Conservation (phyloP, 2,113 vertebrate species). For the human region GRCh38 chr4:24314001-24314500, state of each 20-base stretch:
- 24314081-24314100: background rate
- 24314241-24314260: background rate
- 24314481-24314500: too few relatives aligned
- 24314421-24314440: background rate
- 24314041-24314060: background rate
- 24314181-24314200: background rate
- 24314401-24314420: background rate
- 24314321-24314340: background rate
- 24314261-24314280: background rate
- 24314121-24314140: background rate
- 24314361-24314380: background rate
- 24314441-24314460: background rate
- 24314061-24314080: background rate
- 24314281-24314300: background rate
- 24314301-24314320: background rate
- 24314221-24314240: background rate
- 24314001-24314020: background rate
- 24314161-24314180: background rate
- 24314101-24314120: background rate
- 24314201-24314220: background rate
- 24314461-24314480: background rate
- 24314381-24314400: background rate
- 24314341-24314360: background rate
- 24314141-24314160: background rate
- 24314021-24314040: background rate